Conservation (phyloP, 1,140 invertebrate genomes). For the Saccostrea cuccullata region DNA sequence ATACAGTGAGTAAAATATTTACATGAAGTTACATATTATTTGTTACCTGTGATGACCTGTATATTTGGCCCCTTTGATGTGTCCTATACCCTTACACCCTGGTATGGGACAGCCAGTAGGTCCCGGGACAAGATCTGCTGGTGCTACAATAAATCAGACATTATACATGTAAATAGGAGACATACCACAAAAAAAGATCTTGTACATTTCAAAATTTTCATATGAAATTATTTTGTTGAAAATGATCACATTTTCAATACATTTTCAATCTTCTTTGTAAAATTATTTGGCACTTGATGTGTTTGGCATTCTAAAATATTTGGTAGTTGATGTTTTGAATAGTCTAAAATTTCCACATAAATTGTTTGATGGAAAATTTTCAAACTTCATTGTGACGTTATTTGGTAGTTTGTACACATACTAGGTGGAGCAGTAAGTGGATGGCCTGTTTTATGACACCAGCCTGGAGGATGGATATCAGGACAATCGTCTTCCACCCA, state of each 20-base stretch:
- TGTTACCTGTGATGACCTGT: slow-evolving; percentile 84
- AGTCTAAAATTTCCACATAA: too few species aligned
- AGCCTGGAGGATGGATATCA: slow-evolving; percentile 76
- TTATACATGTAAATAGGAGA: not conserved
- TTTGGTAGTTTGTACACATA: slow-evolving; percentile 54
- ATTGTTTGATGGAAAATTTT: too few species aligned
- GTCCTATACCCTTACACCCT: slow-evolving; percentile 79
- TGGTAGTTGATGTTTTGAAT: too few species aligned
- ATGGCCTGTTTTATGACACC: slow-evolving; percentile 88
- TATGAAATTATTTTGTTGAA: too few species aligned
- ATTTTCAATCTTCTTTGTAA: too few species aligned
- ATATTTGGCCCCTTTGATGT: slow-evolving; percentile 86
- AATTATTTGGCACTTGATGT: too few species aligned
- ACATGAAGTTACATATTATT: not conserved
- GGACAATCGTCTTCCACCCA: slow-evolving; percentile 84
- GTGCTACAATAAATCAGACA: slow-evolving; percentile 78
- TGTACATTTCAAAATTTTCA: too few species aligned
- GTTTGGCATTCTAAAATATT: too few species aligned
- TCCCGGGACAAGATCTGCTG: slow-evolving; percentile 81
- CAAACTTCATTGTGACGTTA: too few species aligned
- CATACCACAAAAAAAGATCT: too few species aligned
- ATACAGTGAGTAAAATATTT: not conserved
- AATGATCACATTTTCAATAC: too few species aligned
- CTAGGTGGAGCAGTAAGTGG: slow-evolving; percentile 87
- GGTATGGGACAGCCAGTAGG: slow-evolving; percentile 78